These are phyloP conservation scores for Struthio camelus DNA, from an alignment of 2,113 vertebrate genomes.

Conservation along the genomic window DNA sequence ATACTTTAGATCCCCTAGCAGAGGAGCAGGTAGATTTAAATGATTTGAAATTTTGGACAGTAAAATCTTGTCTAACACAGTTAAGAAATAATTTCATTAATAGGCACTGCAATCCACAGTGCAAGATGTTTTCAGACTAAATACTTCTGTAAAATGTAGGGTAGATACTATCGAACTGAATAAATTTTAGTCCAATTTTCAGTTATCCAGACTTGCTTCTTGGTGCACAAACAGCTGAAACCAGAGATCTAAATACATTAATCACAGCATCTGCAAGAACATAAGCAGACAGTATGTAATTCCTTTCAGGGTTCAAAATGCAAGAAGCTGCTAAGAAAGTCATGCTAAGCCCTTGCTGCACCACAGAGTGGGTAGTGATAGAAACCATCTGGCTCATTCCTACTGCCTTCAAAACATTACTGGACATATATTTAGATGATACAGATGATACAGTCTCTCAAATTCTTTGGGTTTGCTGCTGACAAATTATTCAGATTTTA, in stretches of 20 bases:
- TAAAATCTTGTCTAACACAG: neutral
- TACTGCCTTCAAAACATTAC: slow-evolving; percentile 8
- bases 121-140: neutral
- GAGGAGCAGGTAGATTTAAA: neutral
- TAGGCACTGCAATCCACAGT: neutral
- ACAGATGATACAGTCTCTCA: neutral
- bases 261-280: neutral
- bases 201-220: neutral
- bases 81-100: neutral
- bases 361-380: slow-evolving; percentile 1
- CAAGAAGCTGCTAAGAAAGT: slow-evolving; percentile 44
- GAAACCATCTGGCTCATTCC: slow-evolving; percentile 41
- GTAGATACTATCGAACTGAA: neutral
- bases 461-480: slow-evolving; percentile 14
- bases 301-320: slow-evolving; percentile 40
- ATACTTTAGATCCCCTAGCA: neutral
- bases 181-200: neutral
- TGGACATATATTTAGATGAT: slow-evolving; percentile 11
- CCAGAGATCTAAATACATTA: neutral
- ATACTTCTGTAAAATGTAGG: neutral
- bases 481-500: slow-evolving; percentile 16
- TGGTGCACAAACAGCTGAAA: neutral
- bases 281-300: neutral
- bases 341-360: neutral
- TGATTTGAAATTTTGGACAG: neutral